Base-by-base conservation (phyloP, 64 coral and sea anemone genomes). In the Pocillopora verrucosa region DNA sequence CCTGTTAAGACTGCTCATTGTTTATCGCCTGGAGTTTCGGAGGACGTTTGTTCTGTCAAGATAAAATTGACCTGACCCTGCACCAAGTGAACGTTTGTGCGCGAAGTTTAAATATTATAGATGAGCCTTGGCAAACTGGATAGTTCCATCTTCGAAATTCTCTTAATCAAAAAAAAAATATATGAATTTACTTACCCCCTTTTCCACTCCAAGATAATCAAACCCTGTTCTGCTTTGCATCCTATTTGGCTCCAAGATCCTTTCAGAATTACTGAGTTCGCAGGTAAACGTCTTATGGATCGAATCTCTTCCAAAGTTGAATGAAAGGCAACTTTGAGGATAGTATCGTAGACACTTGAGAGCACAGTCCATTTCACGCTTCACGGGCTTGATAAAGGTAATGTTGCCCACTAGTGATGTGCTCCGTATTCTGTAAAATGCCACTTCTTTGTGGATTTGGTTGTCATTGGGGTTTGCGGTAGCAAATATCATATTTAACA, bases 181-280 rank as follows among this genome's bases (percentile, higher is more conserved):
- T 30, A 30, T 30, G 30, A 30, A 30, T 12, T 20, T 1, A 36
- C 78, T 81, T 36, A 81, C 78, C 25, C 6, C 25, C 0, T 11
- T 81, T 62, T 35, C 4, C 25, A 81, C 16, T 26, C 78, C 78
- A 63, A 36, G 62, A 81, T 81, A 81, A 63, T 60, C 58, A 81
- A 62, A 62, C 10, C 59, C 59, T 7, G 1, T 61, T 9, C 25
- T 16, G 13, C 26, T 81, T 35, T 36, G 78, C 78, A 81, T 61
- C 25, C 30, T 61, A 13, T 61, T n/a, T 30, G 78, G 78, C 20
- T 81, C 78, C 6, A 81, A 34, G 34, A 25, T 59, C 13, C 58
- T 61, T 62, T 81, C 78, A 62, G 78, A 81, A 64, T 81, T 81
- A 58, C 78, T 81, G 22, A 81, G 78, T 63, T 81, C 78, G 60